Percentiles rank a stretch among this genome's conserved stretches.
These are phyloP conservation scores for Drosophila lowei DNA, from an alignment of 1,140 invertebrate species.

Conservation along the genomic window DNA sequence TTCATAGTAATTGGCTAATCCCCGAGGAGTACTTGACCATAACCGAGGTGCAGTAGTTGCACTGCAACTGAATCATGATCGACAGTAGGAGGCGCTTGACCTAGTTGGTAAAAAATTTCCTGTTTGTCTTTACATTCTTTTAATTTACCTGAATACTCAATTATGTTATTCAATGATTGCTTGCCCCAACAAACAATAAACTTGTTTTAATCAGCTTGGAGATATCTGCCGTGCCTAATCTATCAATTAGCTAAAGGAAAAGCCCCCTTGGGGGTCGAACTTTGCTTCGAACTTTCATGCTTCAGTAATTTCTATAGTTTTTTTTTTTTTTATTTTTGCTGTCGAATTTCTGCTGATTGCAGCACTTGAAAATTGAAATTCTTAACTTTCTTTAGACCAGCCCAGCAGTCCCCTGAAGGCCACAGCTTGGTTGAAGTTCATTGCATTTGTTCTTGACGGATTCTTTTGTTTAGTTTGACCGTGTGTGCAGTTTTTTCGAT, in stretches of 20 bases:
- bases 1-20: too few species aligned
- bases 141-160: too few species aligned
- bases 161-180: neutral
- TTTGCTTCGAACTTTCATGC: slow-evolving; percentile 20
- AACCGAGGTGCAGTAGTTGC: too few species aligned
- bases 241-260: slow-evolving; percentile 37
- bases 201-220: slow-evolving; percentile 30
- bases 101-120: too few species aligned
- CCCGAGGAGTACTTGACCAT: too few species aligned
- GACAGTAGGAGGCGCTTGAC: too few species aligned
- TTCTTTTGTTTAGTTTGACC: slow-evolving; percentile 28
- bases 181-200: slow-evolving; percentile 17
- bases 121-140: too few species aligned
- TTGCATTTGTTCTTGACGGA: slow-evolving; percentile 48
- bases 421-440: slow-evolving; percentile 61
- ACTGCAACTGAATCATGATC: too few species aligned
- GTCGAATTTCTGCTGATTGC: slow-evolving; percentile 42
- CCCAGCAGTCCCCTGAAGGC: slow-evolving; percentile 29
- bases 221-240: slow-evolving; percentile 36
- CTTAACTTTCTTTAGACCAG: slow-evolving; percentile 43
- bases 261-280: slow-evolving; percentile 22
- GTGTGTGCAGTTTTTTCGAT: slow-evolving; percentile 23
- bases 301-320: slow-evolving; percentile 33
- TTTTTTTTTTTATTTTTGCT: slow-evolving; percentile 23
- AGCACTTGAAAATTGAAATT: slow-evolving; percentile 41